phyloP scores from a whole-genome alignment of 1,140 invertebrate species.

The Heliconius congener region DNA sequence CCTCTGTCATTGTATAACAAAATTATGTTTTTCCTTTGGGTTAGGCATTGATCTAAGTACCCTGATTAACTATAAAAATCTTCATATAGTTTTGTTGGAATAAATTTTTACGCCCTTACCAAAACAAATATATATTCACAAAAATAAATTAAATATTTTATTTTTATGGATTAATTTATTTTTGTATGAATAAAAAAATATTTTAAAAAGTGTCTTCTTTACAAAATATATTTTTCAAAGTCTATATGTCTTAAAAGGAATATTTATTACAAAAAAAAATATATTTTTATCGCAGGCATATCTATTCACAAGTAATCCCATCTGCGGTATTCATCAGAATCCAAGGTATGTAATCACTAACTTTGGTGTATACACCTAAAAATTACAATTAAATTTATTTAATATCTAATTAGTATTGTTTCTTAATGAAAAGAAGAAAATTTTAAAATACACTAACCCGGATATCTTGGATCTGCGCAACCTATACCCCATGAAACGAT shows the following conservation, averaged over 20 bases:
- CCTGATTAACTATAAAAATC: neutral
- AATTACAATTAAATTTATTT: slow-evolving; percentile 22
- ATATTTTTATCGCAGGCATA: neutral
- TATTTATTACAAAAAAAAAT: neutral
- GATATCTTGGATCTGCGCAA: slow-evolving; percentile 81
- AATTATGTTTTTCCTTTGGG: neutral
- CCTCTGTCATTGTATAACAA: neutral
- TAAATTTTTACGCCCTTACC: too few species aligned
- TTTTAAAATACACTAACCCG: slow-evolving; percentile 56
- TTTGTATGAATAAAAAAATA: too few species aligned
- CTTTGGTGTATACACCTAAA: slow-evolving; percentile 83
- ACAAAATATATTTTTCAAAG: too few species aligned
- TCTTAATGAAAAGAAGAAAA: too few species aligned
- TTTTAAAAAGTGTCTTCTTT: too few species aligned
- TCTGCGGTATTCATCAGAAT: slow-evolving; percentile 73
- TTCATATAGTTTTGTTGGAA: neutral
- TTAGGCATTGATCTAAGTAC: neutral
- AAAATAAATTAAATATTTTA: too few species aligned
- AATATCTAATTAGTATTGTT: neutral
- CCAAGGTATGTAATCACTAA: slow-evolving; percentile 83
- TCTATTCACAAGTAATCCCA: slow-evolving; percentile 50
- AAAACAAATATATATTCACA: too few species aligned
- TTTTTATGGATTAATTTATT: too few species aligned
- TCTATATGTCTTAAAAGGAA: neutral
- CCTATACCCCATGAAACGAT: slow-evolving; percentile 84